Percentiles rank a stretch among this genome's conserved stretches.
Conservation (phyloP, 2,113 vertebrate genomes). For the Cyanoramphus novaezelandiae region DNA sequence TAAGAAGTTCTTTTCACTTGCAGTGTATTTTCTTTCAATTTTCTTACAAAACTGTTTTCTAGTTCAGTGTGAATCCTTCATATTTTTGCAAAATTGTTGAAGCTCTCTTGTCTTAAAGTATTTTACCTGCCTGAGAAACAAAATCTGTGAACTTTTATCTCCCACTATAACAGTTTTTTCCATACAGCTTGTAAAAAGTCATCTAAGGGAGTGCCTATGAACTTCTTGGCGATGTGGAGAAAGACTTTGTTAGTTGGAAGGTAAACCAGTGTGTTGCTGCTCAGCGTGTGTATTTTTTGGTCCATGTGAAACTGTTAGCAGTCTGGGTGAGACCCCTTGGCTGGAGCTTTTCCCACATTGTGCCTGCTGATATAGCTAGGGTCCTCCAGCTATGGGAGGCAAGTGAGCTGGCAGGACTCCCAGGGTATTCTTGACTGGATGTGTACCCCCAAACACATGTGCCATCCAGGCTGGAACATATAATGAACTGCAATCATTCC, state of each 20-base stretch:
- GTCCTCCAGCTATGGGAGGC: neutral
- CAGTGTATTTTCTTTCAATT: neutral
- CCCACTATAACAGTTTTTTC: neutral
- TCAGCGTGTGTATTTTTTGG: neutral
- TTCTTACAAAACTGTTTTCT: neutral
- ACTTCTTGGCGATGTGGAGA: neutral
- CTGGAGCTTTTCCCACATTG: fast-evolving
- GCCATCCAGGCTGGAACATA: neutral
- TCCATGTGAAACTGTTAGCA: fast-evolving
- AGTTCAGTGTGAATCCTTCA: neutral
- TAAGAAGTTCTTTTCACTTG: neutral
- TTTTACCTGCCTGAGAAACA: neutral
- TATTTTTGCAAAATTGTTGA: neutral
- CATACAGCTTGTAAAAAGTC: neutral
- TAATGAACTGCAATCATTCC: neutral
- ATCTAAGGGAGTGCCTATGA: neutral
- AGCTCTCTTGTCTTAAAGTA: neutral
- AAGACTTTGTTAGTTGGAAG: neutral
- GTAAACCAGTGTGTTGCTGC: neutral
- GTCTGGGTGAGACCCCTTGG: fast-evolving
- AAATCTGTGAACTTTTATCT: neutral
- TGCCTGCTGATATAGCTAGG: neutral
- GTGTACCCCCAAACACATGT: fast-evolving
- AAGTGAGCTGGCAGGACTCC: neutral
- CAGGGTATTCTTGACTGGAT: neutral